A percentile compares a stretch with the other conserved stretches of the same genome.
Conservation (phyloP, 2,888 invertebrate genomes). For the Ornithoptera alexandrae region DNA sequence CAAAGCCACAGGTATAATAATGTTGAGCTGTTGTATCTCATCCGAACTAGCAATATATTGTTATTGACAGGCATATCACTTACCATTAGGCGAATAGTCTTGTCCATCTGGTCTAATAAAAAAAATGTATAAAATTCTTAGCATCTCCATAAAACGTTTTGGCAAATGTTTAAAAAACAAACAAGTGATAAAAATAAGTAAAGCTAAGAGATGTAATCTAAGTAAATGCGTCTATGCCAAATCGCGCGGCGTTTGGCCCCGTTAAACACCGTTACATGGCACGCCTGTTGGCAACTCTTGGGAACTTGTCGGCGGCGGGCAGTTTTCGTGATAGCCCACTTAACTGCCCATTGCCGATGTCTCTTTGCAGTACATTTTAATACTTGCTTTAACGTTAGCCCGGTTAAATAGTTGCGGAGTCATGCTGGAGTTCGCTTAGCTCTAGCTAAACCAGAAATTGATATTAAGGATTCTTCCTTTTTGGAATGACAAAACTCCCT, state of each 20-base stretch:
- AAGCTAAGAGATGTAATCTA: not conserved
- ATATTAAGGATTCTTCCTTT: too few species aligned
- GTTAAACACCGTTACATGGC: conserved; percentile 11
- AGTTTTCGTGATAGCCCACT: conserved; percentile 1
- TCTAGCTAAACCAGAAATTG: not conserved
- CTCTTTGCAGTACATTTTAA: conserved; percentile 2
- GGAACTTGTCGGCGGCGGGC: conserved; percentile 3
- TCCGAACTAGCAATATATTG: too few species aligned
- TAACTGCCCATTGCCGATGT: conserved; percentile 8
- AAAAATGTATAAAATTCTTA: too few species aligned
- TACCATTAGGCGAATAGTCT: too few species aligned
- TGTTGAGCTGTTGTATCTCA: too few species aligned
- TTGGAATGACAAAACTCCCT: too few species aligned
- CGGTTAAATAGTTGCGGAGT: too few species aligned
- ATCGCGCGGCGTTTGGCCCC: conserved; percentile 2
- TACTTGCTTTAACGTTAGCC: not conserved
- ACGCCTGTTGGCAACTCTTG: conserved; percentile 13
- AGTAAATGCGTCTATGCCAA: conserved; percentile 4
- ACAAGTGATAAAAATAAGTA: not conserved
- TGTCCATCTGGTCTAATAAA: too few species aligned
- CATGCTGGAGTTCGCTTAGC: too few species aligned
- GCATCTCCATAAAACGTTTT: too few species aligned
- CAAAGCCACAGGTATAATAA: too few species aligned
- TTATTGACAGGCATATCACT: too few species aligned
- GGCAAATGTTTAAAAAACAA: not conserved